Evolutionary conservation across 2,888 invertebrate species (phyloP), one percentile per base, ranked within the genome.

Genomic region (Latrodectus elegans): DNA sequence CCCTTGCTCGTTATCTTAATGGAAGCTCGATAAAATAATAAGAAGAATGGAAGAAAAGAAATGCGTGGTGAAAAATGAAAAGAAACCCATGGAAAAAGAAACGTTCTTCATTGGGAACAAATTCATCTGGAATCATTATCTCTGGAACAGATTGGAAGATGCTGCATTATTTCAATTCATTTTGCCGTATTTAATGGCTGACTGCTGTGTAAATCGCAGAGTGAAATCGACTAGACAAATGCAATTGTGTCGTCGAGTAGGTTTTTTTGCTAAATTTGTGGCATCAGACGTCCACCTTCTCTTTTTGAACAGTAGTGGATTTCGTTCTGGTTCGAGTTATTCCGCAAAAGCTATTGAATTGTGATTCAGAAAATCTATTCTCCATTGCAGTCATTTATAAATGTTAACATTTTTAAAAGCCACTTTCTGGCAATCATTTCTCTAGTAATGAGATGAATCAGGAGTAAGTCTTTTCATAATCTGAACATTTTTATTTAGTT

Each of bases 81-180:
- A 64, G 26, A 71, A 52, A 71, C 52, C 49, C 51, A 76, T 52
- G 68, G 64, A 64, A 38, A 17, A 26, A 74, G 76, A 84, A 84
- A 84, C 76, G 65, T 81, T 82, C 74, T 60, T 75, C 82, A 51
- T 75, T 17, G 82, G 73, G 60, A 82, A 68, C 74, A 72, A 84
- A 78, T 78, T 84, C 84, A 84, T 84, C 84, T 84, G 84, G 84
- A 84, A 84, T 84, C 84, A 84, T 84, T 84, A 84, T 84, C 84
- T 78, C 71, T 77, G 72, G 77, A 72, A 77, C 65, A 78, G 84
- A 84, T 84, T 84, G 84, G 72, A 72, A 76, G 77, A 78, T 72
- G 71, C 77, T 84, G 67, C 84, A 78, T 84, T 77, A 84, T 84
- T 78, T 72, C 78, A 78, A 84, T 73, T 76, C 72, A 72, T 53